Percentiles rank a stretch among this genome's conserved stretches.
These are phyloP conservation scores for Marmota flaviventris DNA, from an alignment of 2,113 vertebrate species.

Conservation along the genomic window DNA sequence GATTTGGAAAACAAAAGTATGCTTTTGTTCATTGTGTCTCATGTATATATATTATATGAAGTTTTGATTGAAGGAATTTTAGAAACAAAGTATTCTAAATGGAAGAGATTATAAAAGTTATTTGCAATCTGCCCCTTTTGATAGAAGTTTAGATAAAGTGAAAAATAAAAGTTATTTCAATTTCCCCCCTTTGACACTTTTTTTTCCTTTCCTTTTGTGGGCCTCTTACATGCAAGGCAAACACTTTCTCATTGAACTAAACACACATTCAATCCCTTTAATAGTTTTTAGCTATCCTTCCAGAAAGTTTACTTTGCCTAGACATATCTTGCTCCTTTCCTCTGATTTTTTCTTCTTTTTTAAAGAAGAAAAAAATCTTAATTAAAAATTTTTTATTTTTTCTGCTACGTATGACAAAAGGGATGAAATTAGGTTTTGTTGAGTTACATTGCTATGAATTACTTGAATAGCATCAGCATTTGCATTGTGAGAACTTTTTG, in stretches of 20 bases:
- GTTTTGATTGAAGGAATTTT: slow-evolving; percentile 38
- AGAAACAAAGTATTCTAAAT: slow-evolving; percentile 47
- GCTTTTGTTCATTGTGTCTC: background rate
- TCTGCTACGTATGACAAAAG: background rate
- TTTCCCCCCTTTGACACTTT: background rate
- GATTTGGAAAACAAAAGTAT: background rate
- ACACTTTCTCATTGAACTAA: background rate
- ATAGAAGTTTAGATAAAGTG: slow-evolving; percentile 17
- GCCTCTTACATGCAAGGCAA: background rate
- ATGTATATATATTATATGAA: background rate
- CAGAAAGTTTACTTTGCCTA: background rate
- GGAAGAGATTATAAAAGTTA: background rate
- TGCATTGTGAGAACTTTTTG: slow-evolving; percentile 23
- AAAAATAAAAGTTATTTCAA: slow-evolving; percentile 5
- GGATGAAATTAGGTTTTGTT: slow-evolving; percentile 41
- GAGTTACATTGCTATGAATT: background rate
- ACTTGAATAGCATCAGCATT: slow-evolving; percentile 31
- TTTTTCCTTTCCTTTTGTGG: background rate
- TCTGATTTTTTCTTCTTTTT: background rate
- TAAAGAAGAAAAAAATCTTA: too few species aligned
- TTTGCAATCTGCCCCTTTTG: background rate
- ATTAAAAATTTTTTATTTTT: background rate
- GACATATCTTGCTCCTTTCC: background rate
- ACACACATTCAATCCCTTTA: background rate
- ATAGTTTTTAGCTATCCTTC: background rate